Evolutionary conservation across 1,140 invertebrate species (phyloP).

Genomic region (Zaprionus ornatus): DNA sequence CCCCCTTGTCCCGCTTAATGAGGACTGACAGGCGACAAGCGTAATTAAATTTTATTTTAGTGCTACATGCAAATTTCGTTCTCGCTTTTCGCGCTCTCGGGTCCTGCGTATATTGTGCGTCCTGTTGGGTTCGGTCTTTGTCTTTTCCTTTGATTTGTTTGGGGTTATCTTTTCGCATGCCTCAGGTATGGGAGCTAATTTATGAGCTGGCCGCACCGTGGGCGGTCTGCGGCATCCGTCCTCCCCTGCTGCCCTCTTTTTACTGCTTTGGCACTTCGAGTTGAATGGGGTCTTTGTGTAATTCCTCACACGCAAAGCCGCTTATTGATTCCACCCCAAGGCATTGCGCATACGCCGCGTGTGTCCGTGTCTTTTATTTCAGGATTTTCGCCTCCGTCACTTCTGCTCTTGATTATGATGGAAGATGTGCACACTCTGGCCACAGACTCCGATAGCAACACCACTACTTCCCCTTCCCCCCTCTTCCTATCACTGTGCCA

Average conservation of each 20-base stretch:
- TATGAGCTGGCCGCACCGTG: slow-evolving; percentile 59
- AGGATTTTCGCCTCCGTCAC: slow-evolving; percentile 5
- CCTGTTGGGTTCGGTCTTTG: slow-evolving; percentile 20
- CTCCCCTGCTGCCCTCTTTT: background rate
- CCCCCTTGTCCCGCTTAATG: slow-evolving; percentile 55
- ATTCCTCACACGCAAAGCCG: slow-evolving; percentile 41
- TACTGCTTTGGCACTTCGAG: slow-evolving; percentile 4
- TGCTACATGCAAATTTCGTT: slow-evolving; percentile 77
- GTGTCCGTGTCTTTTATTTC: slow-evolving; percentile 9
- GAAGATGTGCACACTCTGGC: slow-evolving; percentile 42
- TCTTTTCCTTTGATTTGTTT: slow-evolving; percentile 68
- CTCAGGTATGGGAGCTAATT: slow-evolving; percentile 43
- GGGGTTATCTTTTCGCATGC: slow-evolving; percentile 38
- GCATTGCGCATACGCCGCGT: slow-evolving; percentile 58
- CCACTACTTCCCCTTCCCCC: background rate
- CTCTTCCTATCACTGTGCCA: background rate
- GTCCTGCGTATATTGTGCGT: slow-evolving; percentile 28
- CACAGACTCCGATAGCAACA: slow-evolving; percentile 2
- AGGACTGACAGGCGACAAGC: slow-evolving; percentile 82
- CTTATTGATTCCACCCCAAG: slow-evolving; percentile 67
- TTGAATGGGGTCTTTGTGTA: slow-evolving; percentile 38
- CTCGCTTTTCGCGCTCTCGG: slow-evolving; percentile 18
- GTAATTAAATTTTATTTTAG: slow-evolving; percentile 83
- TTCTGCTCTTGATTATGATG: slow-evolving; percentile 61
- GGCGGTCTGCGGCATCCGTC: slow-evolving; percentile 40